phyloP scores from a whole-genome alignment of 37 sponge, comb jelly and placozoan species.

The Beroe forskalii region DNA sequence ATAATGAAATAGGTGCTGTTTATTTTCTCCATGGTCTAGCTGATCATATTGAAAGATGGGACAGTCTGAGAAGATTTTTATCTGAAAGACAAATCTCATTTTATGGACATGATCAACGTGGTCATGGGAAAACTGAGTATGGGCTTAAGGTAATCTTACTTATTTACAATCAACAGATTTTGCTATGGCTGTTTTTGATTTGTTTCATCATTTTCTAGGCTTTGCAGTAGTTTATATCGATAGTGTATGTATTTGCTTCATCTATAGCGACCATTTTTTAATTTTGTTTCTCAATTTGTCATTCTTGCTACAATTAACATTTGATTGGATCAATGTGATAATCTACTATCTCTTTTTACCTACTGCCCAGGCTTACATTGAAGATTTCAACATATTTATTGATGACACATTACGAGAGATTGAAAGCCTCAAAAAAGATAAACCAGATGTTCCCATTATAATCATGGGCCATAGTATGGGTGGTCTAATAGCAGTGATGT shows the following conservation, averaged over 20 bases:
- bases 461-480: slow-evolving; percentile 64
- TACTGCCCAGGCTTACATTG: slow-evolving; percentile 60
- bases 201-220: too few relatives aligned
- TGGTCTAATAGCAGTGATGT: slow-evolving; percentile 11
- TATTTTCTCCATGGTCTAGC: slow-evolving; percentile 50
- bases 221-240: too few relatives aligned
- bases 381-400: slow-evolving; percentile 27
- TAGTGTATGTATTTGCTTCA: too few relatives aligned
- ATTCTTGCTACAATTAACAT: too few relatives aligned
- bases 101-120: slow-evolving; percentile 41
- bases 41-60: slow-evolving; percentile 41
- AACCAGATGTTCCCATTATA: slow-evolving; percentile 38
- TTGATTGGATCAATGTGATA: too few relatives aligned
- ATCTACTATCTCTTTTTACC: too few relatives aligned
- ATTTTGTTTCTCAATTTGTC: too few relatives aligned
- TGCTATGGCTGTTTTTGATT: too few relatives aligned
- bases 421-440: slow-evolving; percentile 10
- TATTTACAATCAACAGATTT: too few relatives aligned
- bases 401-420: slow-evolving; percentile 31
- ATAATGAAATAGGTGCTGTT: not conserved
- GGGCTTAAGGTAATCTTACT: slow-evolving; percentile 27
- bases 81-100: not conserved
- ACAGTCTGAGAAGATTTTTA: not conserved
- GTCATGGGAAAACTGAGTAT: slow-evolving; percentile 7
- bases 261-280: too few relatives aligned